A percentile compares a stretch with the other conserved stretches of the same genome.
Evolutionary conservation across 2,888 invertebrate species (phyloP).

Genomic region (Chymomyza fuscimana): DNA sequence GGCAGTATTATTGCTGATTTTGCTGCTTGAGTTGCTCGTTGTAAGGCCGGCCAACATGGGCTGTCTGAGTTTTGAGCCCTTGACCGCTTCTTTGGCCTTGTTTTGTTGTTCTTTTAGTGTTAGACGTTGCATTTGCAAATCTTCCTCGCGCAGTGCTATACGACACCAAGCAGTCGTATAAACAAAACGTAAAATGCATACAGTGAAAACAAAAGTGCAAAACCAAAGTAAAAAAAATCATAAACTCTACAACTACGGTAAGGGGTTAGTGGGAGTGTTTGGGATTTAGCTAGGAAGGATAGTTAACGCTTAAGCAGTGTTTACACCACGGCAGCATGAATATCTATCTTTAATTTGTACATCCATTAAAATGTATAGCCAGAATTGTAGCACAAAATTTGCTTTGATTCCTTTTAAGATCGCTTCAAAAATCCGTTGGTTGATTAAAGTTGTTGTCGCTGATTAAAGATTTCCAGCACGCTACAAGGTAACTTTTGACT

Average conservation of each 20-base stretch:
- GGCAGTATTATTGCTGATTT: conserved; percentile 20
- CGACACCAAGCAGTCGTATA: conserved; percentile 37
- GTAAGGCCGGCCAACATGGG: conserved; percentile 63
- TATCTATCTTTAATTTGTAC: not conserved
- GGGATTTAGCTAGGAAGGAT: not conserved
- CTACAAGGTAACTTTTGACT: too few relatives aligned
- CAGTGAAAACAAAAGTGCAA: conserved; percentile 56
- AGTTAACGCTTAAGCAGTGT: not conserved
- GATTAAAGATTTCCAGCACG: too few relatives aligned
- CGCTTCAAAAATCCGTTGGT: too few relatives aligned
- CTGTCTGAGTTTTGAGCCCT: conserved; percentile 36
- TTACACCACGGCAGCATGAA: not conserved
- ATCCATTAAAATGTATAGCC: not conserved
- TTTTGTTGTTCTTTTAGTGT: conserved; percentile 57
- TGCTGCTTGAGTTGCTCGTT: conserved; percentile 22
- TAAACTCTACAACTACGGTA: not conserved
- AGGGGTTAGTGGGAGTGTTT: not conserved
- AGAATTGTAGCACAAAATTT: too few relatives aligned
- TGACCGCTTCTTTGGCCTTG: conserved; percentile 41
- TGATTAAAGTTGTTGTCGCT: too few relatives aligned
- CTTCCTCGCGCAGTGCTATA: conserved; percentile 77
- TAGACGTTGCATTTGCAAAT: conserved; percentile 74
- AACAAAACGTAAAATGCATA: conserved; percentile 58
- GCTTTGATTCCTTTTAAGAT: too few relatives aligned
- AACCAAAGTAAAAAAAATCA: conserved; percentile 36